Evolutionary conservation across 2,113 vertebrate species (phyloP), one percentile per base, ranked within the genome.

Genomic region (Galeopterus variegatus): DNA sequence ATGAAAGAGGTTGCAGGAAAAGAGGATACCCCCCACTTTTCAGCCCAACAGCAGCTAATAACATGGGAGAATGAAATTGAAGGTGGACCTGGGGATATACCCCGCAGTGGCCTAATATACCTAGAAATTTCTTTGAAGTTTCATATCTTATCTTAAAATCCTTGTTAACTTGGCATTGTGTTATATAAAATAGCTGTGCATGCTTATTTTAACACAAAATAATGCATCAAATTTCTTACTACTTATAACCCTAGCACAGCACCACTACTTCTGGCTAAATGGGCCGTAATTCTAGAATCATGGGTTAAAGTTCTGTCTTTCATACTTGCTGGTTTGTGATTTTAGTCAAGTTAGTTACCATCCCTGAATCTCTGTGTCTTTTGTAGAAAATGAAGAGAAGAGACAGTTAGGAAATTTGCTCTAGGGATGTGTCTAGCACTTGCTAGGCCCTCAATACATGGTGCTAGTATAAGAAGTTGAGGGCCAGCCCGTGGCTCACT

Each of bases 121-220:
- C 26, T 13, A 82, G 56, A 75, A 18, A 58, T 88, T 45, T 89
- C 31, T 96, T 52, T 87, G 21, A 77, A 75, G 41, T 73, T 50
- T 23, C 36, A 13, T 41, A 6, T 18, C 36, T 54, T 48, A 52
- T 54, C 17, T 92, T 85, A 67, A 48, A 93, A 65, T 91, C 45
- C 10, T 62, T 69, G 31, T 31, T 73, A 91, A 58, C 15, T 58
- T 93, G 62, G 28, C 23, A 62, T 17, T 81, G 11, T 24, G 8
- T 79, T 70, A 64, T 89, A 52, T 91, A 75, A 82, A 67, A 73
- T 76, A 93, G 31, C 9, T 8, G 77, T 60, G 3, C 0, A 12
- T 65, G 24, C 36, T 94, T 50, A 90, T 89, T 90, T 95, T 88
- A 86, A 52, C 65, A 84, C 84, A 92, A 75, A 92, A 67, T n/a